phyloP scores from a whole-genome alignment of 1,140 invertebrate genomes.

The Drosophila jambulina region DNA sequence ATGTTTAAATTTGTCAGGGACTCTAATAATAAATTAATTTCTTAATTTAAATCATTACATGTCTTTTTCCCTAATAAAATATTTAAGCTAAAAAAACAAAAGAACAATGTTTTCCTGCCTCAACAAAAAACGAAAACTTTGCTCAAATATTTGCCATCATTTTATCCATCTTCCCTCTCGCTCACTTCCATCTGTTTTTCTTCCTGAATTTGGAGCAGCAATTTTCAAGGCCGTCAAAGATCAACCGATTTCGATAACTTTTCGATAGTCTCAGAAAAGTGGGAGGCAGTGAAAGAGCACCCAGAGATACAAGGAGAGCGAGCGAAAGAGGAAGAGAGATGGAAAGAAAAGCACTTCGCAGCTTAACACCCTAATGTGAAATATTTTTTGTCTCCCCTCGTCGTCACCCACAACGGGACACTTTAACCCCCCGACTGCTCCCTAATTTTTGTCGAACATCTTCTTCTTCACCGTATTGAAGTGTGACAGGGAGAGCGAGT shows the following conservation, averaged over 20 bases:
- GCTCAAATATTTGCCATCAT: constrained; percentile 11
- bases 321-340: constrained; percentile 4
- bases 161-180: not conserved
- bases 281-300: constrained; percentile 9
- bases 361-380: constrained; percentile 85
- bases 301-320: constrained; percentile 12
- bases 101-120: too few relatives aligned
- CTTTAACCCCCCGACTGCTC: constrained; percentile 15
- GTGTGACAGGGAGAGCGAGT: constrained; percentile 24
- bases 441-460: constrained; percentile 44
- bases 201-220: constrained; percentile 9
- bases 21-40: not conserved
- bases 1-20: not conserved
- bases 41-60: not conserved
- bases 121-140: constrained; percentile 3
- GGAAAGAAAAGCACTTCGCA: constrained; percentile 76
- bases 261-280: constrained; percentile 28
- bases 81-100: not conserved
- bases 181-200: not conserved
- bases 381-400: constrained; percentile 71
- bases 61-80: not conserved
- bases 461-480: constrained; percentile 22
- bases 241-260: constrained; percentile 51
- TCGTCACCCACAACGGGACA: constrained; percentile 11
- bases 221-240: constrained; percentile 42